A percentile compares a stretch with the other conserved stretches of the same genome.
phyloP scores from a whole-genome alignment of 1,140 invertebrate genomes.

The Zeugodacus cucurbitae region DNA sequence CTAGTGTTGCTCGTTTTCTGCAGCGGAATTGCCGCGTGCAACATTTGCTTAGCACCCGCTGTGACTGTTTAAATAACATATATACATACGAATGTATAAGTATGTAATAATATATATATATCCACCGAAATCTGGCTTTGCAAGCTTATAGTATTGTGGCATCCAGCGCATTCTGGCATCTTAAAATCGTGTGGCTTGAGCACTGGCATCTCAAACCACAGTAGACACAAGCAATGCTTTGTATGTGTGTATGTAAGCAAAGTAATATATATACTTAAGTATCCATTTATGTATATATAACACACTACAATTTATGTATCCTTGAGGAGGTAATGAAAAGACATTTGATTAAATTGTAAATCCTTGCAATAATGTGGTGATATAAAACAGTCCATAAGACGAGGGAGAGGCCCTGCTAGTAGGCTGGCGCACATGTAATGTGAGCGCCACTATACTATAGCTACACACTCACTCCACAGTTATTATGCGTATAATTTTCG shows the following conservation, averaged over 20 bases:
- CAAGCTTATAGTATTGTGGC: too few relatives aligned
- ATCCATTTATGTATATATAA: neutral
- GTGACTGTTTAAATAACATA: neutral
- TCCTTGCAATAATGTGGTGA: neutral
- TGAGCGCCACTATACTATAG: too few relatives aligned
- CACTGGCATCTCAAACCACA: neutral
- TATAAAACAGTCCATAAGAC: neutral
- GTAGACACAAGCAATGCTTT: neutral
- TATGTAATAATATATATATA: neutral
- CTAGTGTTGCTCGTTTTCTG: neutral
- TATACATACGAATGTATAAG: neutral
- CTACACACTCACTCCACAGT: too few relatives aligned
- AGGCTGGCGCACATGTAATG: neutral
- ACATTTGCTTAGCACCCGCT: neutral
- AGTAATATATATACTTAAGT: neutral
- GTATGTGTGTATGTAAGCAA: neutral
- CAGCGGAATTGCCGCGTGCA: neutral
- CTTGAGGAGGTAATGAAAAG: constrained; percentile 19
- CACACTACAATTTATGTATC: neutral
- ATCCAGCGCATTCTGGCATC: neutral
- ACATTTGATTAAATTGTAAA: constrained; percentile 36
- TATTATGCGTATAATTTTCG: too few relatives aligned
- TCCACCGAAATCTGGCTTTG: neutral
- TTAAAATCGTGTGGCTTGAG: neutral
- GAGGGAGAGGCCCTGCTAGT: neutral